Evolutionary conservation across 2,888 invertebrate genomes (phyloP).

Genomic region (Drosophila stalkeri): DNA sequence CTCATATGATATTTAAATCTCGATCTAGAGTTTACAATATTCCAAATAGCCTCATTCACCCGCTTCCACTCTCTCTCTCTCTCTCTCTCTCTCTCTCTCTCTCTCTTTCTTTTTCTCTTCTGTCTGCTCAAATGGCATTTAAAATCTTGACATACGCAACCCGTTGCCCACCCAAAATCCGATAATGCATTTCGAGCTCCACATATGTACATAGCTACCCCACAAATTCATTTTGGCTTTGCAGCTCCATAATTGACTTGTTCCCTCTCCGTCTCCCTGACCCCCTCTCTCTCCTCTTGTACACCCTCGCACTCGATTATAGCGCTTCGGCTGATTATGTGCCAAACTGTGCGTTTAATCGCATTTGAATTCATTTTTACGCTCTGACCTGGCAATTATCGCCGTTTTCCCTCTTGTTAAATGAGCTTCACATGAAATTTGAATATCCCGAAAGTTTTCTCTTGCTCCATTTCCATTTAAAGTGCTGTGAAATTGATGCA

Average conservation of each 20-base stretch:
- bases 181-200: slow-evolving; percentile 18
- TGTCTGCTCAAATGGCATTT: background rate
- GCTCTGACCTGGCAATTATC: slow-evolving; percentile 34
- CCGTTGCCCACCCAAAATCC: slow-evolving; percentile 19
- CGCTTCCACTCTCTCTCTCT: background rate
- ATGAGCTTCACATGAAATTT: background rate
- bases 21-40: slow-evolving; percentile 8
- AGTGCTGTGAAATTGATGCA: background rate
- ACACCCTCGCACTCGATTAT: slow-evolving; percentile 9
- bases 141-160: slow-evolving; percentile 17
- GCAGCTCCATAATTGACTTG: slow-evolving; percentile 7
- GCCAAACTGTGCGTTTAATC: slow-evolving; percentile 50
- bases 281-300: background rate
- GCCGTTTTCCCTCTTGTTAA: background rate
- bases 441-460: background rate
- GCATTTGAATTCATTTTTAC: slow-evolving; percentile 43
- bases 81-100: background rate
- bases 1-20: slow-evolving; percentile 48
- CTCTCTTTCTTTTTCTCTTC: background rate
- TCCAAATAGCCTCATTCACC: background rate
- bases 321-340: slow-evolving; percentile 43
- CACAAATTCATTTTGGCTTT: slow-evolving; percentile 33
- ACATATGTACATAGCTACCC: background rate
- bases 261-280: background rate
- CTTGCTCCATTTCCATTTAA: slow-evolving; percentile 1